Evolutionary conservation across 1,140 invertebrate species (phyloP), one percentile per base, ranked within the genome.

Genomic region (Penaeus indicus): DNA sequence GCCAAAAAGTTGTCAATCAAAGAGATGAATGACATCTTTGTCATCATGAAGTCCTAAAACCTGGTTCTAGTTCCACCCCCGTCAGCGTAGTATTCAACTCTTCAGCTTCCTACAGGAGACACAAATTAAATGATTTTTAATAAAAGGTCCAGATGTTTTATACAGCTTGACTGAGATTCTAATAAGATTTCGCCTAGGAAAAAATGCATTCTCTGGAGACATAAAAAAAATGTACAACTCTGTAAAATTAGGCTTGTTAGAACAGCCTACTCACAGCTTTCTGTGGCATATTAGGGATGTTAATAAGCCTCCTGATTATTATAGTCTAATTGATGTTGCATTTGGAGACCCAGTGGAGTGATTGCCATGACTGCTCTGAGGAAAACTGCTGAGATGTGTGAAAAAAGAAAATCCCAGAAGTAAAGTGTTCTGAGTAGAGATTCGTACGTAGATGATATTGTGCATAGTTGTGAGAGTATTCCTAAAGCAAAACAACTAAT

Each of bases 391-490:
- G 79, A 81, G 47, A 81, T 81, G 47, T 81, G 25, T 81, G 11
- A 16, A 60, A 5, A 16, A 81, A 60, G 60, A 54, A 22, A 54
- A 60, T 25, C 32, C 22, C 19, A 54, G 16, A n/a, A 27, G 13
- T 27, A 42, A 21, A 2, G 61, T 11, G 25, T 80, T 5, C n/a
- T 80, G 61, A 80, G 32, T n/a, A n/a, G n/a, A n/a, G n/a, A n/a
- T n/a, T n/a, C n/a, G n/a, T n/a, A 63, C 67, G 61, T 83, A 18
- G 61, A 83, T 83, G 81, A 83, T 42, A 83, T 83, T 32, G 18
- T 83, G 47, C 25, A 64, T 16, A 32, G 25, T 64, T 32, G 25
- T 63, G 81, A 83, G 3, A 64, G 32, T 32, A 10, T 38, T 18
- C 18, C 13, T 63, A 47, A 84, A 63, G 81, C n/a, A 64, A 32